A percentile compares a stretch with the other conserved stretches of the same genome.
These are phyloP conservation scores for Laticauda colubrina DNA, from an alignment of 2,113 vertebrate genomes.

Conservation along the genomic window DNA sequence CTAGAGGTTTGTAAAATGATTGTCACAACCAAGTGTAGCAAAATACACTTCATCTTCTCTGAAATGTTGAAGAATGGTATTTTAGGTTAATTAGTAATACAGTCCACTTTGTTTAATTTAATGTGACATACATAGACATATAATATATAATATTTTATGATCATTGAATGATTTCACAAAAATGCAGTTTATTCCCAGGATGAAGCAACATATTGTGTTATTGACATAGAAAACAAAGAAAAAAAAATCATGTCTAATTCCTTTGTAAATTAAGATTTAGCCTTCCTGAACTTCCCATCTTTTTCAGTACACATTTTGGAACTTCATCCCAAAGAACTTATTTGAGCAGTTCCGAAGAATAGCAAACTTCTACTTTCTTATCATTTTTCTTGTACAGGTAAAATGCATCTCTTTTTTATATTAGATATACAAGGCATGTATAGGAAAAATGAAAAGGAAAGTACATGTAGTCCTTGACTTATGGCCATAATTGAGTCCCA, in stretches of 20 bases:
- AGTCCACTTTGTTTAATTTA: not conserved
- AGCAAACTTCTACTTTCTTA: conserved; percentile 98
- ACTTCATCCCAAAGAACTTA: conserved; percentile 97
- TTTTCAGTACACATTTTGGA: conserved; percentile 95
- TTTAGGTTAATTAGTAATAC: not conserved
- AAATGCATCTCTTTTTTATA: conserved; percentile 38
- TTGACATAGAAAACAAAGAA: not conserved
- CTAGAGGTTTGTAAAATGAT: not conserved
- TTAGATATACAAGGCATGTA: not conserved
- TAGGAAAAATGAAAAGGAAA: not conserved
- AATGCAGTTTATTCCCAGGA: not conserved
- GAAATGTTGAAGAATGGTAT: not conserved
- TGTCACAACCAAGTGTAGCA: not conserved
- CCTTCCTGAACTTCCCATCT: conserved; percentile 2
- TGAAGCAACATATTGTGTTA: not conserved
- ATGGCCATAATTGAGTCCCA: no score
- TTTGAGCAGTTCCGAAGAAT: conserved; percentile 98
- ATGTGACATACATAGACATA: not conserved
- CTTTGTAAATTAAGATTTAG: not conserved
- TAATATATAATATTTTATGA: not conserved
- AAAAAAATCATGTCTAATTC: not conserved
- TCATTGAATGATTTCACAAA: not conserved
- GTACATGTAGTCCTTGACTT: not conserved
- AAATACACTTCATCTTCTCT: not conserved
- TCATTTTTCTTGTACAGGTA: conserved; percentile 99